phyloP scores from a whole-genome alignment of 2,888 invertebrate genomes.

The Sclerodermus sp. region DNA sequence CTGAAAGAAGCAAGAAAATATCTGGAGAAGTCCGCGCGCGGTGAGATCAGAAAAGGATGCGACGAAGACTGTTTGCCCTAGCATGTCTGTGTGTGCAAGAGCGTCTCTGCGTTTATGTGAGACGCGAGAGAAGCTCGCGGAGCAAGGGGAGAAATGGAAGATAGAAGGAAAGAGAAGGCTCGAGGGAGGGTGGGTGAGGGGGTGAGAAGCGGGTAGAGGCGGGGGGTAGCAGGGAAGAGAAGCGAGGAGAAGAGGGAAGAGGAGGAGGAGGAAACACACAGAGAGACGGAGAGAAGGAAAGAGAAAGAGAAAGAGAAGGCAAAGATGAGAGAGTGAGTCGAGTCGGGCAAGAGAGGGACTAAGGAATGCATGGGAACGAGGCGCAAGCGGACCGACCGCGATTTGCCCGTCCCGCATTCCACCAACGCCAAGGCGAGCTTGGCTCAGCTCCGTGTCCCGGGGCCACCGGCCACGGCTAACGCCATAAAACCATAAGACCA shows the following conservation, averaged over 20 bases:
- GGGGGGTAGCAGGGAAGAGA: conserved; percentile 26
- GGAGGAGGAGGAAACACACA: not conserved
- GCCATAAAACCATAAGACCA: conserved; percentile 47
- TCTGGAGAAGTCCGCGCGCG: conserved; percentile 35
- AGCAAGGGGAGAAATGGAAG: conserved; percentile 5
- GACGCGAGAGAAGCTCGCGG: conserved; percentile 5
- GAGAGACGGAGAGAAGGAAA: conserved; percentile 27
- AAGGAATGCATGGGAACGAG: conserved; percentile 53
- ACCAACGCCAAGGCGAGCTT: conserved; percentile 45
- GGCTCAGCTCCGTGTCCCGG: conserved; percentile 34
- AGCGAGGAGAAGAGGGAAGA: not conserved
- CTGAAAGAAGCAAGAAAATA: conserved; percentile 18
- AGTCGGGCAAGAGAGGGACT: conserved; percentile 17
- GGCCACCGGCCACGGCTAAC: conserved; percentile 53
- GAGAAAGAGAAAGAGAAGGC: conserved; percentile 14
- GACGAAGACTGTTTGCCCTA: conserved; percentile 7
- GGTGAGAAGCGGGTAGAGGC: not conserved
- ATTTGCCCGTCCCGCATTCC: conserved; percentile 59
- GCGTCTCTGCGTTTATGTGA: too few relatives aligned
- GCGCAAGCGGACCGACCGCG: conserved; percentile 56
- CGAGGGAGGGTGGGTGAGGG: not conserved
- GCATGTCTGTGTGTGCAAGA: not conserved
- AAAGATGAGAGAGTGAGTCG: conserved; percentile 36
- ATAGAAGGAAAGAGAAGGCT: conserved; percentile 1
- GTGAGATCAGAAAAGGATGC: conserved; percentile 7